Evolutionary conservation across 2,113 vertebrate species (phyloP).

Genomic region (Climacteris rufus): DNA sequence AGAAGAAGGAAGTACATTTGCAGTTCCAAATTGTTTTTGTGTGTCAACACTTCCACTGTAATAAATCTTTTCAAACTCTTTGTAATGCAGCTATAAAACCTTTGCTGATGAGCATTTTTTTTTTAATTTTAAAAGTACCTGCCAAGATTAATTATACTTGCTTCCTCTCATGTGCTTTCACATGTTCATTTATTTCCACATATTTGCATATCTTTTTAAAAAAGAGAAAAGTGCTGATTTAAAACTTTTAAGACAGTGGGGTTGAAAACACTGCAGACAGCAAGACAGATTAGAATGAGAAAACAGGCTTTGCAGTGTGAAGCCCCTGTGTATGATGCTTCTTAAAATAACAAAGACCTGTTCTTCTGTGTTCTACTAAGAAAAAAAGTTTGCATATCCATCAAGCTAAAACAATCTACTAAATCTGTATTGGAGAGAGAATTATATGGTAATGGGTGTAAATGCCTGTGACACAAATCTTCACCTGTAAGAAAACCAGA

Average conservation of each 20-base stretch:
- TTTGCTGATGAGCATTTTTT: not conserved
- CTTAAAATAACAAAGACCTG: not conserved
- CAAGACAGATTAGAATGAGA: not conserved
- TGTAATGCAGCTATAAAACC: not conserved
- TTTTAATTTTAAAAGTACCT: not conserved
- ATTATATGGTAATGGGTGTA: not conserved
- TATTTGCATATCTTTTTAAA: not conserved
- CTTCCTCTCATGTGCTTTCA: not conserved
- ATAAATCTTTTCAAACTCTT: slow-evolving; percentile 1
- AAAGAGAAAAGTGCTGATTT: not conserved
- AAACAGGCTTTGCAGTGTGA: not conserved
- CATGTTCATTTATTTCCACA: not conserved
- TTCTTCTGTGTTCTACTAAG: not conserved
- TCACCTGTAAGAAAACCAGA: not conserved
- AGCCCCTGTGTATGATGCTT: not conserved
- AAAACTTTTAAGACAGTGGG: not conserved
- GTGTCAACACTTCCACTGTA: not conserved
- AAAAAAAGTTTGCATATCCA: not conserved
- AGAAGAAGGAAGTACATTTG: not conserved
- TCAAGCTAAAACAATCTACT: not conserved
- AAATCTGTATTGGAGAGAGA: not conserved
- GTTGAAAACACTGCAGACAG: not conserved
- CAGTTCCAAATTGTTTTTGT: not conserved
- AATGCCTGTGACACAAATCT: not conserved
- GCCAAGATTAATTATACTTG: not conserved